Conservation (phyloP, 2,113 vertebrate species). For the Seriola quinqueradiata region DNA sequence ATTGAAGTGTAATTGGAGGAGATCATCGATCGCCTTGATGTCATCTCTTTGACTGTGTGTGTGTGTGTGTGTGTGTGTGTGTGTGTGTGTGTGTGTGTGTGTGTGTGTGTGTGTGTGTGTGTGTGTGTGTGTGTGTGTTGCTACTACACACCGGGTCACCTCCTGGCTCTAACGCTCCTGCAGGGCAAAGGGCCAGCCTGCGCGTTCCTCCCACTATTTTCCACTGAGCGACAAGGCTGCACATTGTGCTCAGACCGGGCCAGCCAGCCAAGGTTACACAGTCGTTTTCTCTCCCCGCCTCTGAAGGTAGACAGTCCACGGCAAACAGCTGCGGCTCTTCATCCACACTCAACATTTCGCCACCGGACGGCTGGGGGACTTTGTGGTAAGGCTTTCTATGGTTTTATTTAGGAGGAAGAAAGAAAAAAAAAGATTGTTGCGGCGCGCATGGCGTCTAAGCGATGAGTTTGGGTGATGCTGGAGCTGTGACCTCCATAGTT, state of each 20-base stretch:
- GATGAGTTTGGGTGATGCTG: conserved; percentile 52
- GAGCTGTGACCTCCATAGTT: conserved; percentile 49
- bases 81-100: neutral
- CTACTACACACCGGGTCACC: conserved; percentile 61
- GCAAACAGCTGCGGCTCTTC: conserved; percentile 33
- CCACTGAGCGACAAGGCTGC: conserved; percentile 68
- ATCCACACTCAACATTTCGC: conserved; percentile 11
- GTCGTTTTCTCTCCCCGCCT: conserved; percentile 18
- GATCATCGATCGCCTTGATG: neutral
- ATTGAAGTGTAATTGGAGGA: neutral
- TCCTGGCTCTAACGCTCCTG: conserved; percentile 59
- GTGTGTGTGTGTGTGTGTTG: neutral
- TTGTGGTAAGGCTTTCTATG: conserved; percentile 45
- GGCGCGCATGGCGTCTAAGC: conserved; percentile 38
- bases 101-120: neutral
- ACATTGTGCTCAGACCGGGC: conserved; percentile 66
- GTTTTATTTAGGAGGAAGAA: neutral
- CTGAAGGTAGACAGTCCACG: conserved; percentile 39
- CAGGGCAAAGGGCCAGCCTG: conserved; percentile 61
- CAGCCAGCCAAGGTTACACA: conserved; percentile 69
- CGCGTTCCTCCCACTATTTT: conserved; percentile 72
- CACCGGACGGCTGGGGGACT: conserved; percentile 2
- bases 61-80: neutral
- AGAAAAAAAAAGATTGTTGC: neutral
- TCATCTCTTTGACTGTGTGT: conserved; percentile 32